These are phyloP conservation scores for Dysidea cf. avara DNA, from an alignment of 37 sponge, comb jelly and placozoan genomes.

Conservation along the genomic window DNA sequence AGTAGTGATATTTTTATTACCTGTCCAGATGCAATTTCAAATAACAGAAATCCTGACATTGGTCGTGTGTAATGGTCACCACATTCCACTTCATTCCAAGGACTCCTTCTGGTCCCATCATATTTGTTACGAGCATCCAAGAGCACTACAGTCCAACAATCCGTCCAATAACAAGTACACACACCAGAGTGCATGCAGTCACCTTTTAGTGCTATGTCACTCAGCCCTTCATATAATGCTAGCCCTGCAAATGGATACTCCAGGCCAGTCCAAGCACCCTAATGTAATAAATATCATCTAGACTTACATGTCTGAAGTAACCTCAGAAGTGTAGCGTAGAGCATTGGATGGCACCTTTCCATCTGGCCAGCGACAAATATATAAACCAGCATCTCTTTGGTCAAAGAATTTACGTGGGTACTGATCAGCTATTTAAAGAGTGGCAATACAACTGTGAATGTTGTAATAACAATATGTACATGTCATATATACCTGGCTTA, in stretches of 20 bases:
- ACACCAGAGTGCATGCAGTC: neutral
- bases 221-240: constrained; percentile 5
- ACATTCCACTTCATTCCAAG: constrained; percentile 33
- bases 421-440: neutral
- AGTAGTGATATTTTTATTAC: no score
- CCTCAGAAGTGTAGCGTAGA: constrained; percentile 18
- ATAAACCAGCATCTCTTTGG: constrained; percentile 35
- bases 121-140: constrained; percentile 19
- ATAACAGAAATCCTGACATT: constrained; percentile 13
- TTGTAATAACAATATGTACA: neutral
- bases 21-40: constrained; percentile 22
- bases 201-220: constrained; percentile 22
- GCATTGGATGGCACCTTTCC: constrained; percentile 28
- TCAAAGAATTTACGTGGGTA: constrained; percentile 23
- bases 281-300: no score
- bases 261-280: constrained; percentile 36
- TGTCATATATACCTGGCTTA: constrained; percentile 9
- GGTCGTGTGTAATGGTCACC: constrained; percentile 30
- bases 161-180: no score
- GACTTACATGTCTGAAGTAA: no score
- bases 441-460: no score
- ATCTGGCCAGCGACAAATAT: constrained; percentile 25
- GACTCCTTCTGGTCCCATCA: constrained; percentile 25
- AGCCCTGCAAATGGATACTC: constrained; percentile 20
- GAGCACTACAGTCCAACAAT: constrained; percentile 1